Evolutionary conservation across 1,140 invertebrate genomes (phyloP), one percentile per base, ranked within the genome.

Genomic region (Tigriopus japonicus): DNA sequence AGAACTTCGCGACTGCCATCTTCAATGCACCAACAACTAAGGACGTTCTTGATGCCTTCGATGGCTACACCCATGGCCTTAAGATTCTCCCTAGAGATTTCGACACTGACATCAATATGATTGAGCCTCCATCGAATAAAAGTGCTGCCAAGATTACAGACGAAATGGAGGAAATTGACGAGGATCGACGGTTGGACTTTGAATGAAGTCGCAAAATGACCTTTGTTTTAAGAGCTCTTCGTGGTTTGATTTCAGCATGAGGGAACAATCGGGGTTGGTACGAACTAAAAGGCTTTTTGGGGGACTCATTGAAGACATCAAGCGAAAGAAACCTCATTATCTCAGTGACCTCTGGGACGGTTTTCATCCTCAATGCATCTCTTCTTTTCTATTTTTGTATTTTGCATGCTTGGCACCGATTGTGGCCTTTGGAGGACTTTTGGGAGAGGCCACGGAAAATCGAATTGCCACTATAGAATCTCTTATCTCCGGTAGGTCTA

Each of bases 401-500:
- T 97, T 98, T 70, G 95, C 94, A 43, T 94, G 93, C 72, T 77
- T 98, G 14, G 94, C 95, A 0, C 95, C 95, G 0, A 98, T 95
- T 63, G 92, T 96, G 62, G 96, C 92, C 0, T 96, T 96, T 70
- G 91, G 91, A 54, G 94, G 94, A 13, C 76, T 99, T 5, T 74
- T 99, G 15, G 83, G 90, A 52, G 83, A 95, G 74, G 94, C 91
- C 3, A 99, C 95, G 0, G 86, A 86, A 28, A 87, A 90, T 69
- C 83, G 93, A 69, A 97, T 98, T 86, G 94, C 93, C 5, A 93
- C 94, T 0, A 92, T 98, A 83, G 95, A 98, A 73, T 97, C 92
- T 54, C 75, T 98, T 1, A 80, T 98, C 52, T 87, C 91, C 45
- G 94, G 45, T 49, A 21, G 21, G 3, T 49, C 6, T 49, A 12